Evolutionary conservation across 2,113 vertebrate species (phyloP).

Genomic region (Tychaedon coryphoeus): DNA sequence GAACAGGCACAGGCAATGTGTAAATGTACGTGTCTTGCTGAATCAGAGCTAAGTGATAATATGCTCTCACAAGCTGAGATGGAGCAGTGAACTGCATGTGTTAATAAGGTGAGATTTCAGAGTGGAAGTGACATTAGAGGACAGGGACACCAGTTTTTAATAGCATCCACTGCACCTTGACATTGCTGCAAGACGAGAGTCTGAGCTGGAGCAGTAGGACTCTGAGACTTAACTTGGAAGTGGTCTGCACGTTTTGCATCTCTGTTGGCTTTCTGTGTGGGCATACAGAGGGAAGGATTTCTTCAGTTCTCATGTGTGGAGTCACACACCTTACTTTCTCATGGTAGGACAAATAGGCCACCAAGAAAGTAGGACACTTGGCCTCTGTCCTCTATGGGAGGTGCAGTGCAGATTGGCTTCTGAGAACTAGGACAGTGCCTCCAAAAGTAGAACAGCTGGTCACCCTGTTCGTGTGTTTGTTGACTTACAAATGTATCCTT

Average conservation of each 20-base stretch:
- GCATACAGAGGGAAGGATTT: not conserved
- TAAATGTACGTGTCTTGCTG: constrained; percentile 49
- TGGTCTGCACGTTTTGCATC: not conserved
- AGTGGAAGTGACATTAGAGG: constrained; percentile 13
- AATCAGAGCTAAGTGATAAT: constrained; percentile 46
- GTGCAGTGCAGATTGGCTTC: constrained; percentile 16
- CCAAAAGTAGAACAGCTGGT: constrained; percentile 56
- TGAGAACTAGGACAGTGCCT: constrained; percentile 46
- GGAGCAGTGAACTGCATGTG: constrained; percentile 8
- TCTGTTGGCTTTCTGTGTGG: not conserved
- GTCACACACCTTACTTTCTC: constrained; percentile 3
- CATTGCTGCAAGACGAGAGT: not conserved
- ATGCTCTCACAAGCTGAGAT: not conserved
- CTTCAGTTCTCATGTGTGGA: not conserved
- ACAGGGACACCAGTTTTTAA: constrained; percentile 17
- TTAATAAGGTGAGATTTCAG: constrained; percentile 42
- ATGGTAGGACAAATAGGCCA: constrained; percentile 33
- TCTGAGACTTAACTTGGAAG: not conserved
- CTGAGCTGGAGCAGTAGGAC: not conserved
- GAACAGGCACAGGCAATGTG: not conserved
- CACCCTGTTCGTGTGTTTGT: not conserved
- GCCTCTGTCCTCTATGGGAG: constrained; percentile 19
- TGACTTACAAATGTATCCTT: constrained; percentile 38
- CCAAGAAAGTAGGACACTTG: constrained; percentile 53
- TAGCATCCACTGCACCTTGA: not conserved